Evolutionary conservation across 2,797 vertebrate genomes (phyloP).

Genomic region (Danio jaintianensis): DNA sequence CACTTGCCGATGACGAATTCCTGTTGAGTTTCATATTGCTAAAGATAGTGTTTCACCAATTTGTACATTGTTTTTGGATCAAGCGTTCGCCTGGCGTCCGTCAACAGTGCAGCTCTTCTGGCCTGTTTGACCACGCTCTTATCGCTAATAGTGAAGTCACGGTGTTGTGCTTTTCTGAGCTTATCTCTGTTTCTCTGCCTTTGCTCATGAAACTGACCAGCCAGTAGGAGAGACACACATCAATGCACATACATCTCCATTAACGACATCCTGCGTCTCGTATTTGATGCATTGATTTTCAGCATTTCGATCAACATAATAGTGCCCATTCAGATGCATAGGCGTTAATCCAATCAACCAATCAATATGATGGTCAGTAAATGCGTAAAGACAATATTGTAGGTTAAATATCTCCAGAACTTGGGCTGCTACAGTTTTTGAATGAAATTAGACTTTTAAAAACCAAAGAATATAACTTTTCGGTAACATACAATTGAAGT

Average conservation of each 20-base stretch:
- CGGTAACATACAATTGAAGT: too few species aligned
- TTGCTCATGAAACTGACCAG: constrained; percentile 42
- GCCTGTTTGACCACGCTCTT: constrained; percentile 21
- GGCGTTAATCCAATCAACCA: too few species aligned
- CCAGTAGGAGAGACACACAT: constrained; percentile 13
- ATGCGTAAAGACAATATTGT: too few species aligned
- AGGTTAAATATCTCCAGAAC: too few species aligned
- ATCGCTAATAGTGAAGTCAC: constrained; percentile 30
- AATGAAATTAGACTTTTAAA: too few species aligned
- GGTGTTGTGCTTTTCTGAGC: constrained; percentile 10
- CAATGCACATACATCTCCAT: constrained; percentile 36
- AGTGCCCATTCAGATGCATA: too few species aligned
- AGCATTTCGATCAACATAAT: background rate
- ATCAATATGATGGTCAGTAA: too few species aligned
- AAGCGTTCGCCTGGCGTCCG: background rate
- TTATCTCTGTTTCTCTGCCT: constrained; percentile 47
- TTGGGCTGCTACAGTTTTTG: too few species aligned
- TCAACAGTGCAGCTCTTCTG: constrained; percentile 8
- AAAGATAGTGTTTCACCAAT: background rate
- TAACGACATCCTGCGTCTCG: constrained; percentile 3
- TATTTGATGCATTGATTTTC: constrained; percentile 9
- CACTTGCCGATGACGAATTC: background rate
- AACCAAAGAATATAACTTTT: too few species aligned
- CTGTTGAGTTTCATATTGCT: background rate
- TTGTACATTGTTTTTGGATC: constrained; percentile 4